Evolutionary conservation across 2,797 vertebrate genomes (phyloP), one percentile per base, ranked within the genome.

Genomic region (Onychomys torridus): DNA sequence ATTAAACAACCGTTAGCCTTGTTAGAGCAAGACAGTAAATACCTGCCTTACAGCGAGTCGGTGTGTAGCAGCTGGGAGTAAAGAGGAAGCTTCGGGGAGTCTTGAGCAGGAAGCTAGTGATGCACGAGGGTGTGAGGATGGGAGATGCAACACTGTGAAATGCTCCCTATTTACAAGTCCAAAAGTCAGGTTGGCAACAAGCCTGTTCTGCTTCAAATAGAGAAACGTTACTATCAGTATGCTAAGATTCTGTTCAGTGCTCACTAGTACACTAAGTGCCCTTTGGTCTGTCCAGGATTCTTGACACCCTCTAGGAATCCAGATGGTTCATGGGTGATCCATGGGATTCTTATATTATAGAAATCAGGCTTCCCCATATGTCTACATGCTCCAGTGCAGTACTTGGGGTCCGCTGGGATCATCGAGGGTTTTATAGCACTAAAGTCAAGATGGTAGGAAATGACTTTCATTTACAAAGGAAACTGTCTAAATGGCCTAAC

Each of bases 1-100:
- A 96, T 93, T 93, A 97, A 98, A 98, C 98, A 95, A 97, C 96
- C 92, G 65, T 61, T 91, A 97, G 87, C 94, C 94, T 95, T 86
- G n/a, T 94, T 95, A 97, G 91, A 97, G 37, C 14, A 79, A 96
- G 85, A 89, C 96, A 93, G 88, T 97, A 96, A 94, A 93, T 92
- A 90, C 59, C 93, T 95, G 93, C 92, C 65, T 81, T 92, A 57
- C 87, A 90, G 85, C 76, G 89, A 88, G 84, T 76, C 93, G 69
- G 57, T 90, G 97, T 40, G n/a, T 57, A 90, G 93, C 94, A 97
- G 95, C 92, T 89, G 82, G 63, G 77, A 87, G 67, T 90, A 40
- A 73, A 46, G 69, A 90, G 76, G 83, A 93, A 93, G 29, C 37
- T 57, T 59, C 81, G 65, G 85, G 46, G 88, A 46, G 43, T 88